A percentile compares a stretch with the other conserved stretches of the same genome.
These are phyloP conservation scores for Tinea trinotella DNA, from an alignment of 2,888 invertebrate genomes.

Conservation along the genomic window DNA sequence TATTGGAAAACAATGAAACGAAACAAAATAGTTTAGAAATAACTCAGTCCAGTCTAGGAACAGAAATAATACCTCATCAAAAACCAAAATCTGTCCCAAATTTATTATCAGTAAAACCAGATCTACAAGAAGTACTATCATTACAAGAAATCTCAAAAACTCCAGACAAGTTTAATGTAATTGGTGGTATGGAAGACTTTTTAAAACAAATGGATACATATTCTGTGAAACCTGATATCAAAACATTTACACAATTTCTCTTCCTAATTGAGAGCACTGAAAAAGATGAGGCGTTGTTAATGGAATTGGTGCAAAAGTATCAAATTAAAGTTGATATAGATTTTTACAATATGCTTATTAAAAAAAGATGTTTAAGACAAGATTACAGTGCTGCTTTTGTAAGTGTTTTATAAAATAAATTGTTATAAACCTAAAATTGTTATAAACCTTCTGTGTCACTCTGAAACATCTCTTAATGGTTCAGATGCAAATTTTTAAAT, in stretches of 20 bases:
- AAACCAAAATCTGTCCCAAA: constrained; percentile 69
- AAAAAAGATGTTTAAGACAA: constrained; percentile 79
- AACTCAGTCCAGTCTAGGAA: too few relatives aligned
- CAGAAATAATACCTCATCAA: neutral
- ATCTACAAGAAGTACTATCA: constrained; percentile 73
- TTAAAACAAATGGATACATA: constrained; percentile 80
- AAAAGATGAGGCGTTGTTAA: constrained; percentile 78
- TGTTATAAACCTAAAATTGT: neutral
- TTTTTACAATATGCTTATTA: constrained; percentile 90
- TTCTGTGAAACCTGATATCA: constrained; percentile 80
- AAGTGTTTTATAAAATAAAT: constrained; percentile 44
- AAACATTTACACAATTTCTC: constrained; percentile 84
- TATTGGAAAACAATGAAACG: neutral
- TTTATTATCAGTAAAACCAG: constrained; percentile 73
- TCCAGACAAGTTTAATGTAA: constrained; percentile 79
- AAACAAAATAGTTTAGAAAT: neutral
- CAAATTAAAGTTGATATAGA: constrained; percentile 80
- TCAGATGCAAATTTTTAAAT: neutral
- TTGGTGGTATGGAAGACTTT: constrained; percentile 86
- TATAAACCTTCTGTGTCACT: neutral
- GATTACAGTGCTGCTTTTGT: constrained; percentile 82
- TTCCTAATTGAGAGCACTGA: constrained; percentile 77
- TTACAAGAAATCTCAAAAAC: constrained; percentile 71
- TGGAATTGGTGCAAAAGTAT: constrained; percentile 73
- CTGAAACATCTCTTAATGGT: too few relatives aligned